Conservation (phyloP, 2,113 vertebrate species). For the Entelurus aequoreus region DNA sequence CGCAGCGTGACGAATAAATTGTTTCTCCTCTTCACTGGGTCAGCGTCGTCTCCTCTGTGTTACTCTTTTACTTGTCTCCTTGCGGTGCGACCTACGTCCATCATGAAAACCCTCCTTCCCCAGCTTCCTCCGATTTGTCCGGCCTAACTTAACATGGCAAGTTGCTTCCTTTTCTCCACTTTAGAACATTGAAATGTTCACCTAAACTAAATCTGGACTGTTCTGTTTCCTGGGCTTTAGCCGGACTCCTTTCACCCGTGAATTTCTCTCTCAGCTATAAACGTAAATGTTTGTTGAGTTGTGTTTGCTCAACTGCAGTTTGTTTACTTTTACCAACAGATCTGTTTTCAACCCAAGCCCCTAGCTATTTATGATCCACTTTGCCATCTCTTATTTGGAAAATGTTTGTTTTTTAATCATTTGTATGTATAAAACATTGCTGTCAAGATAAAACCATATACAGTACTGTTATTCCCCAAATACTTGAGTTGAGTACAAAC, state of each 20-base stretch:
- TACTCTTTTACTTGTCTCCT: conserved; percentile 43
- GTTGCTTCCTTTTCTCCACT: background rate
- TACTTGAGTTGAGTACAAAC: background rate
- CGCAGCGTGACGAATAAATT: conserved; percentile 50
- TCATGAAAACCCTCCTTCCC: conserved; percentile 30
- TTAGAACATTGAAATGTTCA: conserved; percentile 18
- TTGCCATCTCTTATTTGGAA: no score
- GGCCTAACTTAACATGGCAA: background rate
- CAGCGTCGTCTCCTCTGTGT: conserved; percentile 21
- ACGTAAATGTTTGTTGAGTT: conserved; percentile 15
- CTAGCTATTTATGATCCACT: no score
- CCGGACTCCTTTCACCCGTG: background rate
- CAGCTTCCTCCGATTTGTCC: conserved; percentile 14
- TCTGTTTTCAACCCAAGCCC: no score
- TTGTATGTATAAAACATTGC: no score
- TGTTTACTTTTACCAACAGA: no score
- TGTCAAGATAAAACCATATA: background rate
- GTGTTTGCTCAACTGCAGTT: background rate
- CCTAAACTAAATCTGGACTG: conserved; percentile 29
- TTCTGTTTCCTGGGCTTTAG: conserved; percentile 42
- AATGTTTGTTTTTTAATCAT: no score
- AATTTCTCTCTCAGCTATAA: conserved; percentile 28
- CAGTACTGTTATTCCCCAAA: background rate
- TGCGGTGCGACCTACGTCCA: conserved; percentile 31
- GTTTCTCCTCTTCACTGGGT: conserved; percentile 33